Percentiles rank a stretch among this genome's conserved stretches.
These are phyloP conservation scores for Drosophila maculinotata DNA, from an alignment of 2,888 invertebrate genomes.

Conservation along the genomic window DNA sequence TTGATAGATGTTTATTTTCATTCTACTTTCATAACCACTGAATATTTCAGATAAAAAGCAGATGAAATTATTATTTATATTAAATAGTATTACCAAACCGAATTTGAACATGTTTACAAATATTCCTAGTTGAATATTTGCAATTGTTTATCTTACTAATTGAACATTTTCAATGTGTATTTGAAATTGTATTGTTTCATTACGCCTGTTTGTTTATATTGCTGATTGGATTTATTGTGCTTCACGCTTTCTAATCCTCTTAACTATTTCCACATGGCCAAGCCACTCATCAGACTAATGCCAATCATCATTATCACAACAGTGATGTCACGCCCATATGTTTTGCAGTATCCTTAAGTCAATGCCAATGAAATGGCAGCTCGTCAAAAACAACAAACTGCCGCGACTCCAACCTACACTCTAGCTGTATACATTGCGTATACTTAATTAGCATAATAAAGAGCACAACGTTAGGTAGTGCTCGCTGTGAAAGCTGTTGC, in stretches of 20 bases:
- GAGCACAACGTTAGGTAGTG: conserved; percentile 30
- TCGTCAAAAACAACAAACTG: conserved; percentile 2
- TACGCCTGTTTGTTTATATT: conserved; percentile 25
- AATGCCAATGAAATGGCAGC: conserved; percentile 11
- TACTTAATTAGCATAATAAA: conserved; percentile 61
- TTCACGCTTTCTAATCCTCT: conserved; percentile 2
- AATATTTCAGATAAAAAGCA: too few relatives aligned
- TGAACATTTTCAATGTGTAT: neutral
- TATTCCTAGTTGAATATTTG: neutral
- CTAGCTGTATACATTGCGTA: conserved; percentile 47
- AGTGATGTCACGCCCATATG: conserved; percentile 11
- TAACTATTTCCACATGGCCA: neutral
- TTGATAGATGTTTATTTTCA: too few relatives aligned
- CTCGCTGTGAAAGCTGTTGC: conserved; percentile 22
- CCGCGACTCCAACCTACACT: conserved; percentile 2
- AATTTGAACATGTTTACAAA: neutral
- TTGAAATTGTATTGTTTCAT: neutral
- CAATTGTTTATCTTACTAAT: conserved; percentile 9
- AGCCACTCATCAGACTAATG: conserved; percentile 17
- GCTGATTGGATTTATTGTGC: conserved; percentile 28
- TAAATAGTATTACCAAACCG: too few relatives aligned
- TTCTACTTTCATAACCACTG: too few relatives aligned
- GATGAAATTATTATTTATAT: too few relatives aligned
- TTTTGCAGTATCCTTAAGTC: conserved; percentile 2
- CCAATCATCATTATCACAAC: conserved; percentile 32